Conservation (phyloP, 2,888 invertebrate genomes). For the Dryadula phaetusa region DNA sequence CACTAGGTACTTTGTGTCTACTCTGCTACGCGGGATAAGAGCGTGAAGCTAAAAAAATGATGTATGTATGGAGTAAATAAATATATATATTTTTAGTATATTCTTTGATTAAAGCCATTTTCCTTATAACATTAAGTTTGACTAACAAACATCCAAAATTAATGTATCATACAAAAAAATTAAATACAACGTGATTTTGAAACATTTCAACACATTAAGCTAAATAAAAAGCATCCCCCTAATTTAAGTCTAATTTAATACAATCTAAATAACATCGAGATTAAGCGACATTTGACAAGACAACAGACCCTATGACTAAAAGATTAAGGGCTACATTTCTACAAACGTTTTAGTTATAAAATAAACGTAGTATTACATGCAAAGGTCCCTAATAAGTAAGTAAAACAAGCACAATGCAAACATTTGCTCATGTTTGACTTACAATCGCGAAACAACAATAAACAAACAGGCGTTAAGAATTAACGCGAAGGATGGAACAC, state of each 20-base stretch:
- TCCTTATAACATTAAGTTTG: too few relatives aligned
- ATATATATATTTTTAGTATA: too few relatives aligned
- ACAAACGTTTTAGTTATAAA: conserved; percentile 29
- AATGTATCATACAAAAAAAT: too few relatives aligned
- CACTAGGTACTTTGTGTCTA: too few relatives aligned
- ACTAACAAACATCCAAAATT: too few relatives aligned
- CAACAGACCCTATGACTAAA: not conserved
- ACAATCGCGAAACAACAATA: conserved; percentile 45
- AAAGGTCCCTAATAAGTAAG: conserved; percentile 46
- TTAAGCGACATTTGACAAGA: not conserved
- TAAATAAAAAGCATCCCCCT: not conserved
- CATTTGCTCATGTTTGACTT: conserved; percentile 43
- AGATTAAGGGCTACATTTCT: conserved; percentile 1
- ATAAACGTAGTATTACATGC: conserved; percentile 44
- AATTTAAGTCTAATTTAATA: conserved; percentile 16
- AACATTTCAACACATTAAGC: not conserved
- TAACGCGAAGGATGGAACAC: conserved; percentile 43
- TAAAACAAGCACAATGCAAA: conserved; percentile 45
- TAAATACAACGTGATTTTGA: too few relatives aligned
- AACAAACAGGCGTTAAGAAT: conserved; percentile 46
- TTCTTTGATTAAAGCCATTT: too few relatives aligned
- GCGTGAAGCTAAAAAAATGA: too few relatives aligned
- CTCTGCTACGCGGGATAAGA: too few relatives aligned
- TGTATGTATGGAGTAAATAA: too few relatives aligned
- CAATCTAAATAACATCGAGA: not conserved